Evolutionary conservation across 2,113 vertebrate genomes (phyloP), one percentile per base, ranked within the genome.

Genomic region (Mormoops blainvillei): DNA sequence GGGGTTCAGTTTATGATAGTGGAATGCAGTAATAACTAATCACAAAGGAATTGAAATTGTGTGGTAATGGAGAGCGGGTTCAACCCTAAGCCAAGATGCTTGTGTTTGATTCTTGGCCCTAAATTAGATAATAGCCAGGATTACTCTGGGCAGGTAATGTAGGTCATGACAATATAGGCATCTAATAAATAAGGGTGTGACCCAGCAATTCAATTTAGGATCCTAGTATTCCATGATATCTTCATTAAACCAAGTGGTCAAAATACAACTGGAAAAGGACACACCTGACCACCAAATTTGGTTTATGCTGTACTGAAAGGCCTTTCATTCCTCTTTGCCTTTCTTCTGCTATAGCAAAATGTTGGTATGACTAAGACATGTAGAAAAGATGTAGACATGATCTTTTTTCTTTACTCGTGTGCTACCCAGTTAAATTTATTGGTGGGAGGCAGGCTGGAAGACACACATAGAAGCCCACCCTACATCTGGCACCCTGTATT

Each of bases 1-100:
- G 65, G 22, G 63, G 26, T 96, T 92, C 67, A 73, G 82, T 83
- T 91, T 95, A 63, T 89, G 68, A 83, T 28, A 56, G 77, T 83
- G 87, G 38, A 85, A 88, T 81, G 87, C 16, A 71, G 38, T 36
- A 65, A 63, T 90, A 94, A 71, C n/a, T 71, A 93, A 65, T 73
- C 54, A 81, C 26, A 65, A 63, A 67, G 61, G 41, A 94, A 58
- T 10, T 76, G 45, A 58, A 20, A 76, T 68, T 0, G 0, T 94
- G 43, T 45, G 58, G 2, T 63, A 43, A 81, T 88, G 36, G 61
- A 24, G 50, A 92, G 36, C 48, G 87, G 45, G 41, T 80, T 87
- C 41, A 63, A 50, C 19, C n/a, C 5, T 74, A 41, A 82, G 19
- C 45, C 38, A 45, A 76, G 24, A 84, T 82, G 36, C 38, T 83